Percentiles rank a stretch among this genome's conserved stretches.
Evolutionary conservation across 1,140 invertebrate genomes (phyloP).

Genomic region (Scaptomyza pallida): DNA sequence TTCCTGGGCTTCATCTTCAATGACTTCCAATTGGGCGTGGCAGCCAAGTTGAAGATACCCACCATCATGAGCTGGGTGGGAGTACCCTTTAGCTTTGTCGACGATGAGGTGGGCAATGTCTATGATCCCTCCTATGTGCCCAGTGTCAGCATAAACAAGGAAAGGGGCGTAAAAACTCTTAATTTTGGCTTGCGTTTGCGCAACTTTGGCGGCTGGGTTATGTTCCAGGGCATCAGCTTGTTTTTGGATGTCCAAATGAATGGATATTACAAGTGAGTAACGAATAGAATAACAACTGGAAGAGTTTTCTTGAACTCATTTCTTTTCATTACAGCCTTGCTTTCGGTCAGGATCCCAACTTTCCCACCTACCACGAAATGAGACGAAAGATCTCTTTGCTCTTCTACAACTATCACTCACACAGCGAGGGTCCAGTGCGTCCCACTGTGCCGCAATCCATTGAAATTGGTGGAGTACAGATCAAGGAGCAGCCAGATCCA

Average conservation of each 20-base stretch:
- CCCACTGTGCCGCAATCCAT: conserved; percentile 73
- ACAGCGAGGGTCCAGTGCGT: conserved; percentile 47
- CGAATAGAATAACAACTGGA: neutral
- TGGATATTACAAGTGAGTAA: conserved; percentile 44
- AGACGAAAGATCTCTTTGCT: conserved; percentile 33
- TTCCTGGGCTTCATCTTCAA: conserved; percentile 51
- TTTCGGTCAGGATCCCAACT: conserved; percentile 16
- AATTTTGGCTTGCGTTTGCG: conserved; percentile 32
- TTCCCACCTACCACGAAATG: conserved; percentile 42
- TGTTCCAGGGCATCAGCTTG: conserved; percentile 4
- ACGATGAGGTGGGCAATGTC: conserved; percentile 45
- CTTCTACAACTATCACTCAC: conserved; percentile 54
- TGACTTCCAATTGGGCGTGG: conserved; percentile 49
- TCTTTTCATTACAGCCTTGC: conserved; percentile 1
- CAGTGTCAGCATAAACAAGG: neutral
- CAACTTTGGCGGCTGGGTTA: conserved; percentile 16
- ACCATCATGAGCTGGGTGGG: conserved; percentile 45
- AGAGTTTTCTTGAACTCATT: neutral
- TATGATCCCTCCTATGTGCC: conserved; percentile 57
- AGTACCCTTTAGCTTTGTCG: conserved; percentile 22
- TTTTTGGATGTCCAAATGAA: conserved; percentile 20
- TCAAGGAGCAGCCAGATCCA: conserved; percentile 56
- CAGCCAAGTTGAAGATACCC: conserved; percentile 54
- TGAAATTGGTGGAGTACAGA: conserved; percentile 81
- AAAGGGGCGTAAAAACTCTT: conserved; percentile 5